phyloP scores from a whole-genome alignment of 1,140 invertebrate species.

The Calliopsis andreniformis region DNA sequence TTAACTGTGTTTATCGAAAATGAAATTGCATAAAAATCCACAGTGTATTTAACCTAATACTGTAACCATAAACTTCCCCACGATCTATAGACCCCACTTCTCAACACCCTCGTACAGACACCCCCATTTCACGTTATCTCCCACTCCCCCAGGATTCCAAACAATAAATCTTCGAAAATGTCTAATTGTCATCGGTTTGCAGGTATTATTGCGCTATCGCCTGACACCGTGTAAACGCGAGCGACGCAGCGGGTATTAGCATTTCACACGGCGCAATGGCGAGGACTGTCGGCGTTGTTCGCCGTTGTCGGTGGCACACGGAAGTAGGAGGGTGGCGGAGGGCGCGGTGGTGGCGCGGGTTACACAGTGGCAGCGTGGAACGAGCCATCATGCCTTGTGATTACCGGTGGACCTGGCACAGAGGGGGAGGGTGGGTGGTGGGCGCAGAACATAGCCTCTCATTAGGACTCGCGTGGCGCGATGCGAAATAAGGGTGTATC shows the following conservation, averaged over 20 bases:
- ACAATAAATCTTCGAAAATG: constrained; percentile 14
- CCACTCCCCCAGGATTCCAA: not conserved
- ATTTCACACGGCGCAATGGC: constrained; percentile 67
- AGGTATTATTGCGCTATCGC: constrained; percentile 50
- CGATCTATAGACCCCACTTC: too few relatives aligned
- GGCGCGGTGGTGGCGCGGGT: constrained; percentile 51
- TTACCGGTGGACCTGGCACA: constrained; percentile 66
- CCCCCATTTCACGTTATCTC: too few relatives aligned
- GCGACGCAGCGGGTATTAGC: constrained; percentile 60
- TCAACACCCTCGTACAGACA: too few relatives aligned
- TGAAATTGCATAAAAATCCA: too few relatives aligned
- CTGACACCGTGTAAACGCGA: constrained; percentile 53
- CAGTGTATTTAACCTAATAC: too few relatives aligned
- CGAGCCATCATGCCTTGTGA: constrained; percentile 79
- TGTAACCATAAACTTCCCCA: too few relatives aligned
- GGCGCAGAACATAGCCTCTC: constrained; percentile 77
- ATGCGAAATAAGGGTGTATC: constrained; percentile 81
- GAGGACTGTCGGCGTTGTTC: constrained; percentile 33
- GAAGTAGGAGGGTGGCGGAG: constrained; percentile 16
- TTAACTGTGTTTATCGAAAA: too few relatives aligned
- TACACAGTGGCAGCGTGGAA: constrained; percentile 67
- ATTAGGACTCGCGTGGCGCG: constrained; percentile 80
- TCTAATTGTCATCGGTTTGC: constrained; percentile 9
- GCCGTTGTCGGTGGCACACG: not conserved
- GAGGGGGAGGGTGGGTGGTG: constrained; percentile 38